These are phyloP conservation scores for Tetrax tetrax DNA, from an alignment of 2,113 vertebrate species.

Conservation along the genomic window DNA sequence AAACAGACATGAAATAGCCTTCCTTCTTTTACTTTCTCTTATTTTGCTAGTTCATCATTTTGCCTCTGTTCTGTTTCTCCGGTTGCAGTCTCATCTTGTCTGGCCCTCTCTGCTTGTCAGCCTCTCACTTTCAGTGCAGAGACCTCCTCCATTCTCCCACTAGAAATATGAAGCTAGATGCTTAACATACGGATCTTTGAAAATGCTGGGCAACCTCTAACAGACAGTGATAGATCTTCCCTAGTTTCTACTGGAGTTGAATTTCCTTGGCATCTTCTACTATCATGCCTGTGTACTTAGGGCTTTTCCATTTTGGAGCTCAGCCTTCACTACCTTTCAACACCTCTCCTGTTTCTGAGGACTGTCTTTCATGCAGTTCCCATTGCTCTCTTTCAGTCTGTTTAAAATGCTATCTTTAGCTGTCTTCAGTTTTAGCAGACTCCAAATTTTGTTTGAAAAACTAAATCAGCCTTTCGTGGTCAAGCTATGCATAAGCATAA, in stretches of 20 bases:
- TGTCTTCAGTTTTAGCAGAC: constrained; percentile 45
- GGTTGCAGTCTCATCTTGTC: background rate
- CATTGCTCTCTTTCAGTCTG: constrained; percentile 53
- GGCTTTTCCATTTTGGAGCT: constrained; percentile 38
- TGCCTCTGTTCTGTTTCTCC: background rate
- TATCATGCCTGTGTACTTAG: constrained; percentile 12
- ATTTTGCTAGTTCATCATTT: background rate
- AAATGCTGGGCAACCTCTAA: constrained; percentile 36
- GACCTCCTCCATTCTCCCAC: background rate
- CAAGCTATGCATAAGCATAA: background rate
- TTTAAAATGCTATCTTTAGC: constrained; percentile 49
- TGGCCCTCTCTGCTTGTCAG: background rate
- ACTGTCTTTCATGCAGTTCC: constrained; percentile 37
- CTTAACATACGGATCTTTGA: constrained; percentile 28
- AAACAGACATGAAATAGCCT: background rate
- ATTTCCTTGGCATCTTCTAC: constrained; percentile 57
- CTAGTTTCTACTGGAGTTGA: constrained; percentile 26
- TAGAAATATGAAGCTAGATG: constrained; percentile 32
- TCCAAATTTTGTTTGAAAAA: constrained; percentile 13
- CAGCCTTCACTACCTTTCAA: constrained; percentile 60
- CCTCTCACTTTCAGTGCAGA: background rate
- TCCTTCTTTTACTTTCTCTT: background rate
- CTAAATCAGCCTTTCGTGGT: background rate
- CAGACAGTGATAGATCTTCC: constrained; percentile 13
- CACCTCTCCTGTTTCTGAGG: constrained; percentile 28